These are phyloP conservation scores for Drosophila anomelani DNA, from an alignment of 2,888 invertebrate genomes.

Conservation along the genomic window DNA sequence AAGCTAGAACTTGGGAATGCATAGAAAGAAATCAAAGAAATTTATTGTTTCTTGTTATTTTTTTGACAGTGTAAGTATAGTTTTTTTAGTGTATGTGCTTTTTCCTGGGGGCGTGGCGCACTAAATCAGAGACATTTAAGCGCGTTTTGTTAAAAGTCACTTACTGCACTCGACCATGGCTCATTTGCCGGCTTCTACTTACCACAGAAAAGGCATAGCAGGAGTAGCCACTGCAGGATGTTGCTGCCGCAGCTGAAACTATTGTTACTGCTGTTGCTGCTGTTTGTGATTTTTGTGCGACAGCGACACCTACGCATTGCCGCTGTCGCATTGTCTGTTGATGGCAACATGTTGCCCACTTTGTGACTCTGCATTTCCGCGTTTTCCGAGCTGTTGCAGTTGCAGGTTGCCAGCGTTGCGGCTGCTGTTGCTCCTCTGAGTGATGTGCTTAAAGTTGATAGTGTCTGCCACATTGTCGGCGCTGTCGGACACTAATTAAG, in stretches of 20 bases:
- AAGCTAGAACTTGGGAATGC: background rate
- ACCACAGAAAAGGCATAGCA: conserved; percentile 64
- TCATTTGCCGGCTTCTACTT: conserved; percentile 63
- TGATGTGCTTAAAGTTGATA: conserved; percentile 68
- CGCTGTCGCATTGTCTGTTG: conserved; percentile 51
- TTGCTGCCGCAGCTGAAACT: conserved; percentile 28
- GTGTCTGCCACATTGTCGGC: conserved; percentile 68
- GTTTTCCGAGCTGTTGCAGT: conserved; percentile 53
- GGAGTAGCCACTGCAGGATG: conserved; percentile 52
- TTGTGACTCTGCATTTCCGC: conserved; percentile 71
- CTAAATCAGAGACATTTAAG: conserved; percentile 72
- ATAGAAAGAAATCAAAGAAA: accelerated
- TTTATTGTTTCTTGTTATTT: no score
- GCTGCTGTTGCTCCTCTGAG: conserved; percentile 43
- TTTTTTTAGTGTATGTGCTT: background rate
- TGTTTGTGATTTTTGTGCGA: conserved; percentile 39
- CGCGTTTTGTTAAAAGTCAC: conserved; percentile 73
- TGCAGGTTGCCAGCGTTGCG: conserved; percentile 42
- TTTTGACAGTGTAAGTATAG: background rate
- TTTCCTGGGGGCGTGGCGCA: conserved; percentile 40
- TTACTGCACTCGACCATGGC: conserved; percentile 59
- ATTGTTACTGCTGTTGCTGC: conserved; percentile 16
- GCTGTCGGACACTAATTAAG: conserved; percentile 82
- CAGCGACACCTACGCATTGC: conserved; percentile 61
- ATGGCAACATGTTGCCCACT: conserved; percentile 62